Base-by-base conservation (phyloP, 2,888 invertebrate species). In the Dicranocentrus wangi region DNA sequence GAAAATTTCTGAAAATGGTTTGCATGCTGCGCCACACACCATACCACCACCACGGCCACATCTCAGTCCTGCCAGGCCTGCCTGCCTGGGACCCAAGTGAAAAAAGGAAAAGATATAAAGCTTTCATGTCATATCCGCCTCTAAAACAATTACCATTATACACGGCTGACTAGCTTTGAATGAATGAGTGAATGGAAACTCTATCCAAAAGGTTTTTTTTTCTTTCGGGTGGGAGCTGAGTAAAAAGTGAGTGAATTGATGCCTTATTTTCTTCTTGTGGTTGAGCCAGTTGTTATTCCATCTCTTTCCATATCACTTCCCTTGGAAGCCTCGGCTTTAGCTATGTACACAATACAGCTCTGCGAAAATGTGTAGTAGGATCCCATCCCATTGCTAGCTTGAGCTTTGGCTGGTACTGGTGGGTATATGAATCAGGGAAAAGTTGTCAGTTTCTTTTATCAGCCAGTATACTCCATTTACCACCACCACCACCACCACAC, bases 41-140 rank as follows among this genome's bases (percentile, higher is more conserved):
- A n/a, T n/a, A n/a, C n/a, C n/a, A n/a, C n/a, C n/a, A n/a, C n/a
- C n/a, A n/a, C n/a, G n/a, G n/a, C n/a, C n/a, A n/a, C n/a, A n/a
- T n/a, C n/a, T n/a, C n/a, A n/a, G n/a, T n/a, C n/a, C n/a, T n/a
- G n/a, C n/a, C n/a, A n/a, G n/a, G n/a, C n/a, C n/a, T n/a, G n/a
- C n/a, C n/a, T n/a, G n/a, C n/a, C n/a, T n/a, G n/a, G n/a, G n/a
- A n/a, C n/a, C n/a, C n/a, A n/a, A n/a, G n/a, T n/a, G n/a, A n/a
- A n/a, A 21, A n/a, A 47, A 17, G 63, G 55, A 15, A 47, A 71
- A 80, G 79, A 72, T 80, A 80, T 80, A 72, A 80, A 80, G 79
- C 79, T 80, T 80, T 80, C 79, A 80, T 80, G 79, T 80, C 79
- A 73, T 80, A 80, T 80, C 79, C 79, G 79, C 79, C 79, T 80